Evolutionary conservation across 1,140 invertebrate genomes (phyloP), one percentile per base, ranked within the genome.

Genomic region (Diachasmimorpha longicaudata): DNA sequence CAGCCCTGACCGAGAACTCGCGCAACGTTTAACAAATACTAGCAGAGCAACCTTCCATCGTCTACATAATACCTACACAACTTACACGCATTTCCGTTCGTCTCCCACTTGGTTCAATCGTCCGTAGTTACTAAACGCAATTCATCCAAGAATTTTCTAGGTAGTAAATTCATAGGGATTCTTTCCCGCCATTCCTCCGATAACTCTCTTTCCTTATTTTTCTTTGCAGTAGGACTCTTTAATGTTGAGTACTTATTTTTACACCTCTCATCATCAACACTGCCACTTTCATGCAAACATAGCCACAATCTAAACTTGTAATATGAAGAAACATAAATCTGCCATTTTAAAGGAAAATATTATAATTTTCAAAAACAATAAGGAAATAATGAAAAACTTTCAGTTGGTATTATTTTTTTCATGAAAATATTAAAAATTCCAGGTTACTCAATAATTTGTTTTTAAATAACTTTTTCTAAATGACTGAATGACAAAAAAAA

Each of bases 1-100:
- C 37, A 73, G 55, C 78, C 78, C 78, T 79, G 78, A 77, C 73
- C 78, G 78, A 79, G 78, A 79, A 74, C 63, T 69, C 73, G 52
- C 74, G 21, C 63, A 37, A 66, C 73, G 73, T 76, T 74, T 76
- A 78, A 76, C 68, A 74, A 76, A 63, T 77, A 77, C 55, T 36
- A 44, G 21, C 37, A 16, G 19, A 39, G 63, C 21, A 46, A 55
- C 48, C 48, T 71, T 73, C 36, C 55, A 23, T 14, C 16, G 31
- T 52, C 23, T 70, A 19, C 19, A 63, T 48, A 19, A 39, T 58
- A 73, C 36, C 14, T 58, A 75, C 23, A 36, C 37, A 52, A 70
- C 67, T 75, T 67, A 70, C 74, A 75, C 74, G 67, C 74, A 36
- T 46, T 75, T 75, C 74, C 74, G 67, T 70, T 75, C 16, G 25